phyloP scores from a whole-genome alignment of 2,113 vertebrate genomes.

The Salvelinus alpinus region DNA sequence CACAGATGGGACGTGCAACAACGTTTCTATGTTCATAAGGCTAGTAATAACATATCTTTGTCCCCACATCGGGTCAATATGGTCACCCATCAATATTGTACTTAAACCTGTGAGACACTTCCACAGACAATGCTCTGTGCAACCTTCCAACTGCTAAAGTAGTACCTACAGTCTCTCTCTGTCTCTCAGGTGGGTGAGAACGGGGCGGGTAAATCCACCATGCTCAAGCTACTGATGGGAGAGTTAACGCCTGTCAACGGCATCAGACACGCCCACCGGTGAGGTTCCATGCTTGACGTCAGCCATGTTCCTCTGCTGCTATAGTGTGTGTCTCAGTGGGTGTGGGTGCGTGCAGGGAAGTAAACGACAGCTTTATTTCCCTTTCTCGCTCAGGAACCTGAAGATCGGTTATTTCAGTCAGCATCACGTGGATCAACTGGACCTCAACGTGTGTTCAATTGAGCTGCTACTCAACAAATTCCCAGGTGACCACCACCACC shows the following conservation, averaged over 20 bases:
- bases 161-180: neutral
- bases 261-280: conserved; percentile 92
- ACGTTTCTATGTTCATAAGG: too few relatives aligned
- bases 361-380: conserved; percentile 3
- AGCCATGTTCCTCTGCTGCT: neutral
- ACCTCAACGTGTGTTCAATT: conserved; percentile 91
- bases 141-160: too few relatives aligned
- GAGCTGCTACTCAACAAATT: conserved; percentile 91
- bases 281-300: conserved; percentile 13
- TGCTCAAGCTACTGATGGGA: conserved; percentile 94
- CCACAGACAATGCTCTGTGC: too few relatives aligned
- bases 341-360: too few relatives aligned
- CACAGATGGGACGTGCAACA: too few relatives aligned
- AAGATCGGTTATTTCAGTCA: conserved; percentile 98
- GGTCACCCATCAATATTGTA: too few relatives aligned
- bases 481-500: conserved; percentile 76
- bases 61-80: too few relatives aligned
- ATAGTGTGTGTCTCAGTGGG: neutral
- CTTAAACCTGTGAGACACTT: too few relatives aligned
- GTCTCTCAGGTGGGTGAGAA: conserved; percentile 92
- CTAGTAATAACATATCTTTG: too few relatives aligned
- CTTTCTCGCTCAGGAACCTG: conserved; percentile 79
- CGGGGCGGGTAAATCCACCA: conserved; percentile 92
- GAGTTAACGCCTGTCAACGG: conserved; percentile 86
- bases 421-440: conserved; percentile 96